A percentile compares a stretch with the other conserved stretches of the same genome.
These are phyloP conservation scores for Colaptes auratus DNA, from an alignment of 2,113 vertebrate genomes.

Conservation along the genomic window DNA sequence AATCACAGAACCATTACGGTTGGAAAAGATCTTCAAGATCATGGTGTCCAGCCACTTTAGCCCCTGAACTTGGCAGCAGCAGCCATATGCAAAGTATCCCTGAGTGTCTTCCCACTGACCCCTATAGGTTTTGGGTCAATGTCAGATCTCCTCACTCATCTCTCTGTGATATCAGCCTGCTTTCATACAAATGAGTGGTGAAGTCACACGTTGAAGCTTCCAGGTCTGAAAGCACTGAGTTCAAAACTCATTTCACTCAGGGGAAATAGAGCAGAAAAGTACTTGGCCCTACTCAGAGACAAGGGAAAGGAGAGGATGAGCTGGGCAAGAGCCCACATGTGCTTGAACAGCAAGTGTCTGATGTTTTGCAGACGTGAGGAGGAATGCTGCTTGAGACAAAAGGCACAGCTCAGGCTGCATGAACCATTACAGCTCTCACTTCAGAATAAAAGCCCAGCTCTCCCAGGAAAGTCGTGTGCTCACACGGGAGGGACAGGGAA, in stretches of 20 bases:
- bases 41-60: background rate
- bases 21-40: too few relatives aligned
- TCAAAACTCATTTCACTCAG: background rate
- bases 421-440: background rate
- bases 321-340: conserved; percentile 34
- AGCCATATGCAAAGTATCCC: background rate
- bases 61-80: background rate
- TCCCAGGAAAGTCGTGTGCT: background rate
- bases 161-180: background rate
- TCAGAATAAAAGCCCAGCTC: conserved; percentile 19
- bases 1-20: too few relatives aligned
- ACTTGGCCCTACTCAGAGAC: background rate
- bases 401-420: background rate
- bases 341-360: background rate
- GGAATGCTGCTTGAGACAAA: background rate
- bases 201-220: background rate
- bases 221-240: background rate
- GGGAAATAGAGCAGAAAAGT: conserved; percentile 8
- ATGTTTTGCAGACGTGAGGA: background rate
- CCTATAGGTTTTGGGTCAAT: background rate
- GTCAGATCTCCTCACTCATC: background rate
- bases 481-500: background rate
- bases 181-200: background rate
- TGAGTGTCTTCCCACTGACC: background rate
- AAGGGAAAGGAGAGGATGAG: conserved; percentile 19